A percentile compares a stretch with the other conserved stretches of the same genome.
phyloP scores from a whole-genome alignment of 2,888 invertebrate species.

The Caenorhabditis virilis region DNA sequence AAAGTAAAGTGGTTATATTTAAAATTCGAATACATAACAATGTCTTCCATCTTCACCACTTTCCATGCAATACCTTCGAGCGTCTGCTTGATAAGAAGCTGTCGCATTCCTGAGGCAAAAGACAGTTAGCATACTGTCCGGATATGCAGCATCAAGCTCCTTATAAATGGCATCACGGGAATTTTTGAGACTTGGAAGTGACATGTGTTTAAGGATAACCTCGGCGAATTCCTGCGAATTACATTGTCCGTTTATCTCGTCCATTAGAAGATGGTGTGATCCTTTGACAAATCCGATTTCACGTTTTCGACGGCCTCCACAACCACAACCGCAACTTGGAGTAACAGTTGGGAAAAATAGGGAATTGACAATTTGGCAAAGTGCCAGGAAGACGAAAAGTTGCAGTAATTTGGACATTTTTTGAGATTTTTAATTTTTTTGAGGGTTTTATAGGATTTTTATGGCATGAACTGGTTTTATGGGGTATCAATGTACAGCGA shows the following conservation, averaged over 20 bases:
- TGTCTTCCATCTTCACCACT: conserved; percentile 4
- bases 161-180: conserved; percentile 37
- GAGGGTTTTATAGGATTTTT: no score
- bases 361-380: no score
- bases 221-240: conserved; percentile 32
- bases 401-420: no score
- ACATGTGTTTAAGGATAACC: conserved; percentile 25
- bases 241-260: conserved; percentile 27
- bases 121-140: conserved; percentile 41
- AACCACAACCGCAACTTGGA: conserved; percentile 17
- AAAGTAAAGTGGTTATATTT: not conserved
- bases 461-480: no score
- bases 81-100: conserved; percentile 42
- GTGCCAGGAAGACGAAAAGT: no score
- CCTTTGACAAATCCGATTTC: conserved; percentile 32
- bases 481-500: no score
- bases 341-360: conserved; percentile 28
- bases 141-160: conserved; percentile 38
- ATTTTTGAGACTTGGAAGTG: conserved; percentile 3
- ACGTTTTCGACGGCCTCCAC: conserved; percentile 29
- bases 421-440: no score
- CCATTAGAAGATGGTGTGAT: conserved; percentile 9
- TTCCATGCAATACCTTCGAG: conserved; percentile 26
- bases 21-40: conserved; percentile 33
- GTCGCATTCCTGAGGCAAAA: conserved; percentile 35